Conservation (phyloP, 53 echinoderm and acorn worm genomes). For the Paracentrotus lividus region DNA sequence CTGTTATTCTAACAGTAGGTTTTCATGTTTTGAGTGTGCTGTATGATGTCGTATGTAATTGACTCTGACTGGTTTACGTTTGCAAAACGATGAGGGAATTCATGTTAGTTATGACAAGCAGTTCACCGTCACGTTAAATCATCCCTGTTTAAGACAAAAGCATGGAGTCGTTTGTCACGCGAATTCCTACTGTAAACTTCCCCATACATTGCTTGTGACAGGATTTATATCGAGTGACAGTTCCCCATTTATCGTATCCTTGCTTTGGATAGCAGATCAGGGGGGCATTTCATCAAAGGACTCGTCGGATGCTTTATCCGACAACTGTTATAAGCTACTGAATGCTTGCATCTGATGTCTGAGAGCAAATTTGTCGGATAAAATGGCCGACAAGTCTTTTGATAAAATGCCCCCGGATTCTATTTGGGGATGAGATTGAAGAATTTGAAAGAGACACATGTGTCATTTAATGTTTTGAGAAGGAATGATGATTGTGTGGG, state of each 20-base stretch:
- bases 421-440: not conserved
- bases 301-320: too few relatives aligned
- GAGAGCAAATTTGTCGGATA: too few relatives aligned
- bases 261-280: not conserved
- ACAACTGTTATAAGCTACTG: too few relatives aligned
- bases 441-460: not conserved
- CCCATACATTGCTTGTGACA: not conserved
- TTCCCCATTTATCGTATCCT: not conserved
- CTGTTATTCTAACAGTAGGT: not conserved
- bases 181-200: not conserved
- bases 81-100: not conserved
- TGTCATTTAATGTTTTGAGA: not conserved
- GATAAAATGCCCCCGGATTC: not conserved
- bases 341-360: too few relatives aligned
- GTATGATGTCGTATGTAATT: not conserved
- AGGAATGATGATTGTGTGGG: too few relatives aligned
- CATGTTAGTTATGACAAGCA: constrained; percentile 16
- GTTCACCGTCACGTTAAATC: not conserved
- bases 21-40: not conserved
- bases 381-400: not conserved
- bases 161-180: not conserved
- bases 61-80: not conserved
- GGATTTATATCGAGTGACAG: not conserved
- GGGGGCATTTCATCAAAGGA: too few relatives aligned
- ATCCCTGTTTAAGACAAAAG: not conserved